phyloP scores from a whole-genome alignment of 2,113 vertebrate genomes.

The Rhinopomastus cyanomelas region DNA sequence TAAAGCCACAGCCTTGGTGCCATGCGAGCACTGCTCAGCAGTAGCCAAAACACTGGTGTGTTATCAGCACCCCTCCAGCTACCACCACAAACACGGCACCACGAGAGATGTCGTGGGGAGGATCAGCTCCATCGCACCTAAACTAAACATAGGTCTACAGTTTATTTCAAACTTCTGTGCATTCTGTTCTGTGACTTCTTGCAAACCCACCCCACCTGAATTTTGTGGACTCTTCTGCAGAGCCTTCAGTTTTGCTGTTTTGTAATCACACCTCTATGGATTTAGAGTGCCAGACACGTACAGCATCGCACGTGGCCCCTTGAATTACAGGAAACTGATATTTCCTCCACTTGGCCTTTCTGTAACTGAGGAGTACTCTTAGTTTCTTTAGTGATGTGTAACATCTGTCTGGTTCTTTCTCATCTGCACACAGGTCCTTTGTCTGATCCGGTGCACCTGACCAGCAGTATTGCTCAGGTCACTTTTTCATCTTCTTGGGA shows the following conservation, averaged over 20 bases:
- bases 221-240: neutral
- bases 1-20: too few relatives aligned
- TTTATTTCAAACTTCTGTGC: constrained; percentile 7
- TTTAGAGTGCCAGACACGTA: neutral
- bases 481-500: neutral
- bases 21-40: too few relatives aligned
- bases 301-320: neutral
- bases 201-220: neutral
- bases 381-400: neutral
- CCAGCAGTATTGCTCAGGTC: neutral
- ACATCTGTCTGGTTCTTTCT: neutral
- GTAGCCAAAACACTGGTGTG: too few relatives aligned
- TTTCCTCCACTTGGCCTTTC: neutral
- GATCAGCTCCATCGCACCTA: too few relatives aligned
- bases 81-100: too few relatives aligned
- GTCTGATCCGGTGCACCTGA: neutral
- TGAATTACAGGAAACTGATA: neutral
- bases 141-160: neutral
- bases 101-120: too few relatives aligned
- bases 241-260: neutral
- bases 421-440: neutral
- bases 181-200: neutral
- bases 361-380: neutral
- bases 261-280: neutral
- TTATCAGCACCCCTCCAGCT: too few relatives aligned